Evolutionary conservation across 53 echinoderm and acorn worm species (phyloP), one percentile per base, ranked within the genome.

Genomic region (Echinarachnius parma): DNA sequence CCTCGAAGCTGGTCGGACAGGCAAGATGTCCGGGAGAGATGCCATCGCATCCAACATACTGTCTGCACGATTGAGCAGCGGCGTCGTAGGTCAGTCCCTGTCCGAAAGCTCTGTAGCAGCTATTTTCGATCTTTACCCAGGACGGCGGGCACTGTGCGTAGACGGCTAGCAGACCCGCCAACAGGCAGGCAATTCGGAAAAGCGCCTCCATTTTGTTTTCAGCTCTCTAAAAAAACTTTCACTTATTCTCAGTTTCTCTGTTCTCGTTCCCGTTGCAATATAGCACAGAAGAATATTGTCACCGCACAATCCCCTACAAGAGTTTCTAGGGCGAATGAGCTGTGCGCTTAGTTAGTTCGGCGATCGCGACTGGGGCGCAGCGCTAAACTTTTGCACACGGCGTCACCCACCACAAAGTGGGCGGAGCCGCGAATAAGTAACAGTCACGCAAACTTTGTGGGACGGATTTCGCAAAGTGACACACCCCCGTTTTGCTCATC

Each of bases 101-200:
- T 4, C 55, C 74, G 27, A 72, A 72, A n/a, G 30, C 74, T n/a
- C 74, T 24, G 74, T 72, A 72, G 18, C 74, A 72, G 74, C 74
- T 56, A 19, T 39, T 54, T 20, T 72, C 74, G 0, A 72, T 57
- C 21, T 72, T 72, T 19, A 18, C n/a, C 74, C 74, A 72, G 26
- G 57, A 56, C 15, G 74, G 74, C 27, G 57, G 74, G 10, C 74
- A 72, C 19, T 72, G 74, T 3, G 57, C 26, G 14, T 72, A 39
- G 15, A 72, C 74, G 26, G 56, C 55, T 13, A 72, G 24, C 28
- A 72, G 45, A 14, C 55, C 74, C 9, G 74, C 74, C 18, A 72
- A 24, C 35, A 72, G 20, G 74, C 74, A 72, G 57, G 74, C 74
- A 28, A 72, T 13, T 1, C 74, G 74, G 57, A 72, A 57, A 1